A percentile compares a stretch with the other conserved stretches of the same genome.
phyloP scores from a whole-genome alignment of 2,888 invertebrate species.

The Artemia sinica region DNA sequence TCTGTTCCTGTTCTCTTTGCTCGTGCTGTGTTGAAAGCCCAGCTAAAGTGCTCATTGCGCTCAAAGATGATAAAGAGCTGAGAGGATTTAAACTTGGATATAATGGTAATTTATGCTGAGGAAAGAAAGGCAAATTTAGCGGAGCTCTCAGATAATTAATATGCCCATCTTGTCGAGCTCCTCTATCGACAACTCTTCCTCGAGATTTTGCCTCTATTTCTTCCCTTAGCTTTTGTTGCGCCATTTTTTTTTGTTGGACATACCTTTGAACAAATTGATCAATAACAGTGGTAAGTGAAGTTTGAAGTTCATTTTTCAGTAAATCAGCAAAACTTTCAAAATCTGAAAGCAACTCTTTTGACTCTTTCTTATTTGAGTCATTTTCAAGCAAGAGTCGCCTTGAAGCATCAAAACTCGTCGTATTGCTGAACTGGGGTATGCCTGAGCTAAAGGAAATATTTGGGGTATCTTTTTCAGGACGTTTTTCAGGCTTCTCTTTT shows the following conservation, averaged over 20 bases:
- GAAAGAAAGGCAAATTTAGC: slow-evolving; percentile 17
- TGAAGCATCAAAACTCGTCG: slow-evolving; percentile 57
- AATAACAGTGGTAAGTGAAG: slow-evolving; percentile 62
- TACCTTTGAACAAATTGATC: slow-evolving; percentile 73
- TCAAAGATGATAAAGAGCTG: slow-evolving; percentile 35
- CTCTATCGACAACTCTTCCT: slow-evolving; percentile 50
- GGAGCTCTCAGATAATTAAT: neutral
- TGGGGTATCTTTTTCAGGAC: slow-evolving; percentile 29
- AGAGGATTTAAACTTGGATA: slow-evolving; percentile 27
- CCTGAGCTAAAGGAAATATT: slow-evolving; percentile 20
- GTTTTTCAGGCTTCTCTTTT: slow-evolving; percentile 17
- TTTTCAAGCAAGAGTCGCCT: slow-evolving; percentile 56
- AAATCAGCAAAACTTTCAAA: slow-evolving; percentile 75
- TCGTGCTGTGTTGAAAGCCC: slow-evolving; percentile 25
- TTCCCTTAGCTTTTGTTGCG: slow-evolving; percentile 36
- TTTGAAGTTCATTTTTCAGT: slow-evolving; percentile 71
- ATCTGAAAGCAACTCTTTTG: slow-evolving; percentile 44
- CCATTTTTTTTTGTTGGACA: slow-evolving; percentile 53
- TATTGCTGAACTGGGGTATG: slow-evolving; percentile 25
- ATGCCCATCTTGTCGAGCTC: slow-evolving; percentile 20
- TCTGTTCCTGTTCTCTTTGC: slow-evolving; percentile 44
- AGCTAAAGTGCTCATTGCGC: slow-evolving; percentile 9
- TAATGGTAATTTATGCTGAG: slow-evolving; percentile 23
- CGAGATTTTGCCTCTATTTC: slow-evolving; percentile 53
- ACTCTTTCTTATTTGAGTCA: slow-evolving; percentile 30